phyloP scores from a whole-genome alignment of 2,797 vertebrate genomes.

The Gouania willdenowi region DNA sequence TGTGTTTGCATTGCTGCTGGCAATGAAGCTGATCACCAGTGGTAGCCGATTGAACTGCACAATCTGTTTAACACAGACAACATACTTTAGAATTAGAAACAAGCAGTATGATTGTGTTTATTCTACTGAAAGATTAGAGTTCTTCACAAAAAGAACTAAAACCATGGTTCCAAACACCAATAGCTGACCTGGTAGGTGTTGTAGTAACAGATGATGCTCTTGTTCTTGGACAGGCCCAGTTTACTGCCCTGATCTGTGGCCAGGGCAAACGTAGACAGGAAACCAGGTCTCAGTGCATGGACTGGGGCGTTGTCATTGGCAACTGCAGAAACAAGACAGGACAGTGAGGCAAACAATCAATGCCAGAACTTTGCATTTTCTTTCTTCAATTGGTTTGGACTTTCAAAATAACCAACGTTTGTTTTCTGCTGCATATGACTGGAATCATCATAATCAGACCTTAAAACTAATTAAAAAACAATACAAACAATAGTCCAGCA shows the following conservation, averaged over 20 bases:
- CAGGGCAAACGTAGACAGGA: conserved; percentile 92
- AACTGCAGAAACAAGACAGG: conserved; percentile 69
- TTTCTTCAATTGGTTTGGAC: neutral
- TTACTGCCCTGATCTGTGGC: conserved; percentile 98
- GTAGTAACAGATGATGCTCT: conserved; percentile 98
- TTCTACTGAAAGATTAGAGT: neutral
- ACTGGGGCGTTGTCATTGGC: conserved; percentile 95
- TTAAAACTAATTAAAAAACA: too few species aligned
- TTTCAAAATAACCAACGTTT: too few species aligned
- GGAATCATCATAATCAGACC: too few species aligned
- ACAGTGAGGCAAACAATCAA: neutral
- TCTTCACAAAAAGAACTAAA: neutral
- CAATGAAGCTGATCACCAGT: conserved; percentile 96
- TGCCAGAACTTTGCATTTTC: neutral
- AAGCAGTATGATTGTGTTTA: neutral
- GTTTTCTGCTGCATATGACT: too few species aligned
- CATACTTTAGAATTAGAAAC: neutral
- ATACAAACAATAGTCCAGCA: too few species aligned
- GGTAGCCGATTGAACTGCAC: conserved; percentile 94
- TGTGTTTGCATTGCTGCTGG: conserved; percentile 91
- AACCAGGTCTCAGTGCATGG: conserved; percentile 88
- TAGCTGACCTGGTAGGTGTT: conserved; percentile 71
- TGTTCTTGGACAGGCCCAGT: conserved; percentile 95
- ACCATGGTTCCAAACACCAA: too few species aligned
- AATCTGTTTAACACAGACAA: conserved; percentile 67